A percentile compares a stretch with the other conserved stretches of the same genome.
Evolutionary conservation across 30 jellyfish, hydroid and myxozoan genomes (phyloP).

Genomic region (Hydractinia symbiolongicarpus): DNA sequence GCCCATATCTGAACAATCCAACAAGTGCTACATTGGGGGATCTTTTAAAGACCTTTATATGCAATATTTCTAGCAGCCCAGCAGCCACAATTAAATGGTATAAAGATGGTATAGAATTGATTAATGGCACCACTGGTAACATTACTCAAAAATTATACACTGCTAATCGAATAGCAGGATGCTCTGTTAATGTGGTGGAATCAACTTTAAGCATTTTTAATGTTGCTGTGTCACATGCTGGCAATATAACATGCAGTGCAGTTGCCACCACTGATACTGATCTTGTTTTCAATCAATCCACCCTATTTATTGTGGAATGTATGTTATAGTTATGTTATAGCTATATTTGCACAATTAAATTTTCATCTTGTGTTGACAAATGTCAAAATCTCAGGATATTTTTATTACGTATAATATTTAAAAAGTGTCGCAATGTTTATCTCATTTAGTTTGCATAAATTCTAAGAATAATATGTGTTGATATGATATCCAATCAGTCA

Average conservation of each 20-base stretch:
- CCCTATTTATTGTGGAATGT: not conserved
- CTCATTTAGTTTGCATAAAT: no score
- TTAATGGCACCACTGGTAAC: not conserved
- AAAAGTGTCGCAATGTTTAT: no score
- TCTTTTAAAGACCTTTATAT: not conserved
- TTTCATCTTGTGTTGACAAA: no score
- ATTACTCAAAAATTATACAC: not conserved
- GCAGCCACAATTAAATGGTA: conserved; percentile 5
- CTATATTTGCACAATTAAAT: no score
- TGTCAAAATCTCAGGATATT: no score
- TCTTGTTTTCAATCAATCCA: not conserved
- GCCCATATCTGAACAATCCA: no score
- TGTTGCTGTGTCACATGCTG: not conserved
- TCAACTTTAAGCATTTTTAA: not conserved
- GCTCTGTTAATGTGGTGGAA: not conserved
- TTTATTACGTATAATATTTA: no score
- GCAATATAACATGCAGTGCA: not conserved
- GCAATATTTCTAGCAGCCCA: not conserved
- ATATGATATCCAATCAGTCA: no score
- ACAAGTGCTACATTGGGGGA: no score
- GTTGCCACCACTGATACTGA: not conserved
- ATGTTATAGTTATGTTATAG: not conserved
- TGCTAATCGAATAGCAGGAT: not conserved
- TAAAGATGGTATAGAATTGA: conserved; percentile 1
- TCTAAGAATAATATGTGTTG: no score